A percentile compares a stretch with the other conserved stretches of the same genome.
phyloP scores from a whole-genome alignment of 2,797 vertebrate species.

The Darevskia nairensis region DNA sequence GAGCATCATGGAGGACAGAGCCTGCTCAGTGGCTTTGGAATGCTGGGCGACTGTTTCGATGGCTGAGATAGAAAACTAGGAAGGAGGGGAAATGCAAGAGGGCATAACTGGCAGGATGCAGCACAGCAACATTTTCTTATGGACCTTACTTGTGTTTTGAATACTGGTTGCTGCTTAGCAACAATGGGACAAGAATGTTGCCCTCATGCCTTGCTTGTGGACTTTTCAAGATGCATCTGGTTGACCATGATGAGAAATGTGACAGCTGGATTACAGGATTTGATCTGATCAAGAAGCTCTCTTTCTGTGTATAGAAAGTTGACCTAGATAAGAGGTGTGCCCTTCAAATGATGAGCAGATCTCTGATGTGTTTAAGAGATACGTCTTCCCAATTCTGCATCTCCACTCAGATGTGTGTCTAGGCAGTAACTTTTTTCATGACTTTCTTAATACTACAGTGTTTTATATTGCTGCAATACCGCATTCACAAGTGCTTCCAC shows the following conservation, averaged over 20 bases:
- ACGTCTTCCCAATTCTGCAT: neutral
- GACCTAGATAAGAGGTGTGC: neutral
- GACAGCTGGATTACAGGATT: neutral
- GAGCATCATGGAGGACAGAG: neutral
- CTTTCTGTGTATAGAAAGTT: neutral
- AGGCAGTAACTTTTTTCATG: neutral
- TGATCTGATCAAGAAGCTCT: neutral
- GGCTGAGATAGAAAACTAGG: neutral
- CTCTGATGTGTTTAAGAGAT: neutral
- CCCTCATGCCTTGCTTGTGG: neutral
- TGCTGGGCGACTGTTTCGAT: neutral
- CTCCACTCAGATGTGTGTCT: neutral
- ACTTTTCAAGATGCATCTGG: neutral
- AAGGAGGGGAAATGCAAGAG: neutral
- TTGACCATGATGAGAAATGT: neutral
- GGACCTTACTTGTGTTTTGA: neutral
- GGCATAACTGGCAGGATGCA: neutral
- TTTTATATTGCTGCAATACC: neutral
- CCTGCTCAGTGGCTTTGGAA: neutral
- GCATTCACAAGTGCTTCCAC: neutral
- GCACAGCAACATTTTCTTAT: neutral
- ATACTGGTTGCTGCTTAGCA: neutral
- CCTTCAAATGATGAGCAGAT: neutral
- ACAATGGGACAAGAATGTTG: neutral
- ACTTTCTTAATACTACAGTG: neutral